phyloP scores from a whole-genome alignment of 2,113 vertebrate species.

The Bolborhynchus lineola region DNA sequence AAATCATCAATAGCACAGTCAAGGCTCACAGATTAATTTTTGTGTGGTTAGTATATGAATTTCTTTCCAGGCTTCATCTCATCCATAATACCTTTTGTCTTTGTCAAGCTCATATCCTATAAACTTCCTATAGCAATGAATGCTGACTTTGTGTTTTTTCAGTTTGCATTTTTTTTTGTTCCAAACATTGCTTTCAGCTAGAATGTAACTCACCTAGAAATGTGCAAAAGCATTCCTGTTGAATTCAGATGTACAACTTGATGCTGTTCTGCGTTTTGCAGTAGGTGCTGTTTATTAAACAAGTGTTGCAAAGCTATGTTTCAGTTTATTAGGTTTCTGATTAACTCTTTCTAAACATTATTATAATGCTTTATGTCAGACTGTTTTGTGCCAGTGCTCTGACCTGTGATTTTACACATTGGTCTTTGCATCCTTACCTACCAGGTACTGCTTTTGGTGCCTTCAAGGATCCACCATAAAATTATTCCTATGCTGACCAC shows the following conservation, averaged over 20 bases:
- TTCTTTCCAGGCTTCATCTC: not conserved
- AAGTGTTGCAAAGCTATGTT: not conserved
- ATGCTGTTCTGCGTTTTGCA: not conserved
- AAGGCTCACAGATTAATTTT: constrained; percentile 35
- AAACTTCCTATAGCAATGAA: not conserved
- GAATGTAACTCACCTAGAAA: not conserved
- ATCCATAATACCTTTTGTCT: not conserved
- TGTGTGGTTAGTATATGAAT: not conserved
- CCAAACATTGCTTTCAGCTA: not conserved
- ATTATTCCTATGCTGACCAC: not conserved
- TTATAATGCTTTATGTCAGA: not conserved
- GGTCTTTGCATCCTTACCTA: not conserved
- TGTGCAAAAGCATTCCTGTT: not conserved
- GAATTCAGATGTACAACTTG: not conserved
- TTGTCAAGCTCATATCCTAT: not conserved
- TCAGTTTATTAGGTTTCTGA: not conserved
- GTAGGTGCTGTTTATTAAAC: constrained; percentile 1
- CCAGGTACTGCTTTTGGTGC: not conserved
- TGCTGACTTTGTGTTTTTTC: not conserved
- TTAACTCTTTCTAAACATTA: not conserved
- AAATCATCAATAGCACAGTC: constrained; percentile 25
- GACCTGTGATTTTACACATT: not conserved
- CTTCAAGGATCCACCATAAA: not conserved
- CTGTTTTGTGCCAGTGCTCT: not conserved
- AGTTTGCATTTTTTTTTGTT: not conserved